These are phyloP conservation scores for Ecliptopera silaceata DNA, from an alignment of 2,888 invertebrate species.

Conservation along the genomic window DNA sequence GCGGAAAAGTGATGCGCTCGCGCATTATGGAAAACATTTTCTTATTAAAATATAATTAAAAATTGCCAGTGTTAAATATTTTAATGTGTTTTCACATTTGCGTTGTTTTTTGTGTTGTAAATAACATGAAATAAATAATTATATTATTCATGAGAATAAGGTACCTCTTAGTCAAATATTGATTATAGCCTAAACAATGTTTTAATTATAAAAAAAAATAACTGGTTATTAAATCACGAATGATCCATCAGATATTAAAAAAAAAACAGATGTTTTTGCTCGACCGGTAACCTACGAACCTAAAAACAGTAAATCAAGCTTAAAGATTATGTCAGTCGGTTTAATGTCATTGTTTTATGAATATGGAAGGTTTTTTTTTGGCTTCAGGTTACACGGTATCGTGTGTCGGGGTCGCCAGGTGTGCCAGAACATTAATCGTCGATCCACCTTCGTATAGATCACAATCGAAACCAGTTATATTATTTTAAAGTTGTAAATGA, in stretches of 20 bases:
- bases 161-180: no score
- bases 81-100: no score
- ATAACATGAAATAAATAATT: no score
- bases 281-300: slow-evolving; percentile 34
- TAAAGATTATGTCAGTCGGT: slow-evolving; percentile 48
- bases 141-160: no score
- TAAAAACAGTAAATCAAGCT: slow-evolving; percentile 32
- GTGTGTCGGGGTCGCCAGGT: slow-evolving; percentile 64
- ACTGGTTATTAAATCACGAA: slow-evolving; percentile 15
- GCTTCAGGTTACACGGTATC: slow-evolving; percentile 55
- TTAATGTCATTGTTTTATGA: slow-evolving; percentile 56
- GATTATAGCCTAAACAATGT: no score
- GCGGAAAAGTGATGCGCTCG: slow-evolving; percentile 60
- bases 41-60: neutral
- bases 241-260: no score
- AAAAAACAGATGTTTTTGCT: no score
- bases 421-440: slow-evolving; percentile 73
- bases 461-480: slow-evolving; percentile 81
- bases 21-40: slow-evolving; percentile 39
- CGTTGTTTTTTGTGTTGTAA: no score
- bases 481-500: slow-evolving; percentile 82
- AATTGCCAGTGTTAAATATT: no score
- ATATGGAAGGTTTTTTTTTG: slow-evolving; percentile 56
- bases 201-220: slow-evolving; percentile 3
- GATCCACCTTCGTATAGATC: slow-evolving; percentile 77